Conservation (phyloP, 1,140 invertebrate genomes). For the Akabosia matsudoensis region DNA sequence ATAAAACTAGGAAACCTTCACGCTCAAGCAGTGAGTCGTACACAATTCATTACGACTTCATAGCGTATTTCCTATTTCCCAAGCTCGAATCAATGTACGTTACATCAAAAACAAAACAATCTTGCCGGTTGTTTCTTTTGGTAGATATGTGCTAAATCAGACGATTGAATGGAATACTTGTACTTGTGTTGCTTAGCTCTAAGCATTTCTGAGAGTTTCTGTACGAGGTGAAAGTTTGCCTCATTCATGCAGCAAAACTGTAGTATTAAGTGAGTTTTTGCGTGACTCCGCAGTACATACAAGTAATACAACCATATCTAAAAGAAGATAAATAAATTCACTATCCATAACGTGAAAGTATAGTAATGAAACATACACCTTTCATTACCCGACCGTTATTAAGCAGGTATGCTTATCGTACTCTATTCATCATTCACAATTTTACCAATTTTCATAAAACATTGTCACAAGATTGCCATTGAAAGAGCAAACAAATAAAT, state of each 20-base stretch:
- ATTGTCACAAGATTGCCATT: too few species aligned
- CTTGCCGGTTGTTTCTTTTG: constrained; percentile 7
- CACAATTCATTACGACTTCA: not conserved
- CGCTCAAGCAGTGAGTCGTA: not conserved
- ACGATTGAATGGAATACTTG: not conserved
- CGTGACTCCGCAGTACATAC: constrained; percentile 17
- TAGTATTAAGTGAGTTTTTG: constrained; percentile 5
- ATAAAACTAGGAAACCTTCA: not conserved
- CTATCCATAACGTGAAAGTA: not conserved
- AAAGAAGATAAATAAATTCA: not conserved
- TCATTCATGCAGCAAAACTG: not conserved
- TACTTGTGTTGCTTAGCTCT: not conserved
- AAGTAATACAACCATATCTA: constrained; percentile 4
- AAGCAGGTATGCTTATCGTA: too few species aligned
- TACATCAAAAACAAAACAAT: not conserved
- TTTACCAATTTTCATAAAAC: too few species aligned
- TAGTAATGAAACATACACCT: not conserved
- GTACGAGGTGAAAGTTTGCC: too few species aligned
- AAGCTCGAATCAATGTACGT: not conserved
- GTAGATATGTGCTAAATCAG: too few species aligned
- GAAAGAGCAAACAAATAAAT: too few species aligned
- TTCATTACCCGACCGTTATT: not conserved
- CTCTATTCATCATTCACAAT: too few species aligned
- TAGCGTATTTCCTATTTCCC: not conserved
- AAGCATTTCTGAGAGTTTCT: too few species aligned